These are phyloP conservation scores for Erynnis tages DNA, from an alignment of 2,888 invertebrate species.

Conservation along the genomic window DNA sequence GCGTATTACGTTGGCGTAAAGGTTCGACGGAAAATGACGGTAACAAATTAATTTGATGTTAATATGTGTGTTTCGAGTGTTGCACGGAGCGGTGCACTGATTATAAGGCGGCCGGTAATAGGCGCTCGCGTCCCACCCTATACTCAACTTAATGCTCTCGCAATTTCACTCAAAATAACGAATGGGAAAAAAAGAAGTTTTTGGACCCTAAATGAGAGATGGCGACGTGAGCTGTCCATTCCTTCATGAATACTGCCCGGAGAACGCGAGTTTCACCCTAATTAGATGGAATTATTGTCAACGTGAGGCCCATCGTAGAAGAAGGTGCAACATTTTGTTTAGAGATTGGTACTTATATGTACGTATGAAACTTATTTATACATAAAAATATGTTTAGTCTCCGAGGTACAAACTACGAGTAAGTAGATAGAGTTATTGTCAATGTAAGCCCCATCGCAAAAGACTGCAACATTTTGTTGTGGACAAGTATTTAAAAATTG, in stretches of 20 bases:
- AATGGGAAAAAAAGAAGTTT: slow-evolving; percentile 75
- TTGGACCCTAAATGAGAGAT: slow-evolving; percentile 59
- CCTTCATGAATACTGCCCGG: slow-evolving; percentile 19
- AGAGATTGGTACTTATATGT: too few relatives aligned
- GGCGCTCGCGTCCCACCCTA: slow-evolving; percentile 73
- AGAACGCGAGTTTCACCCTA: slow-evolving; percentile 16
- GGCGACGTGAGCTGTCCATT: slow-evolving; percentile 52
- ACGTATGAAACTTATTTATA: too few relatives aligned
- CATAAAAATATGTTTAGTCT: too few relatives aligned
- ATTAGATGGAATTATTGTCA: slow-evolving; percentile 27
- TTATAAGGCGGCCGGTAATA: slow-evolving; percentile 75
- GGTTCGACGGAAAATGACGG: slow-evolving; percentile 36
- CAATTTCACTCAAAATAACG: slow-evolving; percentile 80
- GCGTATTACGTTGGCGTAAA: slow-evolving; percentile 9
- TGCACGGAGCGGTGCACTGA: slow-evolving; percentile 60
- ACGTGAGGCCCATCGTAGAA: slow-evolving; percentile 22
- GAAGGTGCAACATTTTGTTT: too few relatives aligned
- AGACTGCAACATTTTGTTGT: too few relatives aligned
- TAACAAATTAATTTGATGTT: slow-evolving; percentile 70
- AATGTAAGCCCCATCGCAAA: slow-evolving; percentile 20
- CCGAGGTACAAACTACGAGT: too few relatives aligned
- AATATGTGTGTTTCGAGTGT: slow-evolving; percentile 46
- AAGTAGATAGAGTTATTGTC: slow-evolving; percentile 27
- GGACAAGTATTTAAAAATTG: too few relatives aligned
- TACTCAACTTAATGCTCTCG: slow-evolving; percentile 81